Percentiles rank a stretch among this genome's conserved stretches.
Conservation (phyloP, 2,797 vertebrate genomes). For the Pyrocephalus nanus region DNA sequence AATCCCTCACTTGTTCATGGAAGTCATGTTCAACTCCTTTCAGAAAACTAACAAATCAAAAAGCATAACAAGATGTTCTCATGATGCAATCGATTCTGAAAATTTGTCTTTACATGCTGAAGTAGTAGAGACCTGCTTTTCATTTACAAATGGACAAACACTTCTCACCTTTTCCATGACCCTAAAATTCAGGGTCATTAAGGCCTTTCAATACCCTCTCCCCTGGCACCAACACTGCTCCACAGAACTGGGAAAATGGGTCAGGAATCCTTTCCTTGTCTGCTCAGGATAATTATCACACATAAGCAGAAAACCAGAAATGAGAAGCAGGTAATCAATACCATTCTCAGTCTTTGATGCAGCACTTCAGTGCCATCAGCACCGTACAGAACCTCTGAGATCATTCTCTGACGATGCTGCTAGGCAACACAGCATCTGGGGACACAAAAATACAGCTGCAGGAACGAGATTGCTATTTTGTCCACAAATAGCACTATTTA, state of each 20-base stretch:
- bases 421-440: slow-evolving; percentile 28
- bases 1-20: not conserved
- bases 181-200: not conserved
- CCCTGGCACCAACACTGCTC: not conserved
- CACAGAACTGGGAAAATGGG: not conserved
- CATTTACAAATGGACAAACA: not conserved
- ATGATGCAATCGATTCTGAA: not conserved
- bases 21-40: not conserved
- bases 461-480: not conserved
- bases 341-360: not conserved
- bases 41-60: not conserved
- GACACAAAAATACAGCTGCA: slow-evolving; percentile 28
- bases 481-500: not conserved
- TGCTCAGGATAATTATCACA: not conserved
- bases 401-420: not conserved
- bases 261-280: not conserved
- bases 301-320: not conserved
- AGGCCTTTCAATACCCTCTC: not conserved
- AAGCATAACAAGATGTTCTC: not conserved
- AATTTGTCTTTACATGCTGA: not conserved
- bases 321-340: not conserved
- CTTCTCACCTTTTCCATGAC: not conserved
- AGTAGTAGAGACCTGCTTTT: not conserved
- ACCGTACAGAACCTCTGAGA: not conserved
- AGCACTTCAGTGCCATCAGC: not conserved